Percentiles rank a stretch among this genome's conserved stretches.
phyloP scores from a whole-genome alignment of 2,888 invertebrate species.

The Priapulus caudatus region DNA sequence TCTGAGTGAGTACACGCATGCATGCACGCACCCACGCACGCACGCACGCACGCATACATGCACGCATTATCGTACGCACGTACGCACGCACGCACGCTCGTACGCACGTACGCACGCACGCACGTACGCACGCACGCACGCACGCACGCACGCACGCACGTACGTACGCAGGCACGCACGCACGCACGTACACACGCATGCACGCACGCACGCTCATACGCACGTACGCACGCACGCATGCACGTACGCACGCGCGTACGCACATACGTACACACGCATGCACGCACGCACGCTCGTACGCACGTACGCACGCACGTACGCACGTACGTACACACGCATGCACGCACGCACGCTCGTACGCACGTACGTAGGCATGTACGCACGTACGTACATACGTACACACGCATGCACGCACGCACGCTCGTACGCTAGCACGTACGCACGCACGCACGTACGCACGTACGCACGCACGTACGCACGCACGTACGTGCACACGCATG shows the following conservation, averaged over 20 bases:
- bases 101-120: constrained; percentile 12
- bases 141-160: constrained; percentile 7
- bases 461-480: constrained; percentile 3
- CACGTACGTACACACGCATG: constrained; percentile 3
- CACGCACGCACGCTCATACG: constrained; percentile 10
- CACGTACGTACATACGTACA: constrained; percentile 17
- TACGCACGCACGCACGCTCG: too few species aligned
- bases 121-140: constrained; percentile 12
- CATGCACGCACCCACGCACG: constrained; percentile 12
- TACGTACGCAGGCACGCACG: too few species aligned
- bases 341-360: too few species aligned
- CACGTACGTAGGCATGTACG: too few species aligned
- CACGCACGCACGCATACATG: constrained; percentile 11
- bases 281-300: too few species aligned
- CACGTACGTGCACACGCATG: constrained; percentile 3
- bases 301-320: constrained; percentile 3
- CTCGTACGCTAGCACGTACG: constrained; percentile 14
- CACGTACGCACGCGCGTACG: constrained; percentile 3
- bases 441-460: constrained; percentile 9
- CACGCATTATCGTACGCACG: too few species aligned
- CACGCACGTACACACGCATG: constrained; percentile 13
- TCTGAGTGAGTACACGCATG: constrained; percentile 7
- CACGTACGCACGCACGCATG: constrained; percentile 3
- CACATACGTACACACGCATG: constrained; percentile 3
- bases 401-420: too few species aligned